Conservation (phyloP, 2,888 invertebrate species). For the Noctua janthina region DNA sequence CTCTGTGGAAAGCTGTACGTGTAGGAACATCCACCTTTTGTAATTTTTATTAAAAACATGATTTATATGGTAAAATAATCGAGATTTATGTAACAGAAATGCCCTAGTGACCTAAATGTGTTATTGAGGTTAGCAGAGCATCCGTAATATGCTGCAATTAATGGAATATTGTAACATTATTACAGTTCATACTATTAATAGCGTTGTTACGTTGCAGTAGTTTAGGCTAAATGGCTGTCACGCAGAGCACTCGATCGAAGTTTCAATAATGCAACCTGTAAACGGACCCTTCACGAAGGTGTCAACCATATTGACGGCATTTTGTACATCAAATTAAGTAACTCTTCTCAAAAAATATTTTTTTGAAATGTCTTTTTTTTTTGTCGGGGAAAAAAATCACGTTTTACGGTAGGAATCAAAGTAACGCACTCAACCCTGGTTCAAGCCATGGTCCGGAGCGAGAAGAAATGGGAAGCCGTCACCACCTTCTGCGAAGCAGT, state of each 20-base stretch:
- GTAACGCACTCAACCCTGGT: no score
- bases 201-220: background rate
- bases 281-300: no score
- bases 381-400: no score
- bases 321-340: no score
- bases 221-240: slow-evolving; percentile 5
- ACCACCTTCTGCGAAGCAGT: no score
- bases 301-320: no score
- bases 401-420: no score
- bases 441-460: no score
- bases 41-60: slow-evolving; percentile 24
- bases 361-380: no score
- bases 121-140: slow-evolving; percentile 45
- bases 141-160: slow-evolving; percentile 24
- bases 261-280: background rate
- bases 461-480: no score
- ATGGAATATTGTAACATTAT: slow-evolving; percentile 25
- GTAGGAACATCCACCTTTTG: slow-evolving; percentile 1
- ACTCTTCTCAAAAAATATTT: no score
- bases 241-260: background rate
- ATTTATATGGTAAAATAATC: slow-evolving; percentile 44
- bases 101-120: slow-evolving; percentile 52
- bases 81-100: slow-evolving; percentile 43
- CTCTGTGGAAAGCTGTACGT: background rate
- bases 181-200: slow-evolving; percentile 2